Evolutionary conservation across 2,888 invertebrate species (phyloP).

Genomic region (Asteroscopus sphinx): DNA sequence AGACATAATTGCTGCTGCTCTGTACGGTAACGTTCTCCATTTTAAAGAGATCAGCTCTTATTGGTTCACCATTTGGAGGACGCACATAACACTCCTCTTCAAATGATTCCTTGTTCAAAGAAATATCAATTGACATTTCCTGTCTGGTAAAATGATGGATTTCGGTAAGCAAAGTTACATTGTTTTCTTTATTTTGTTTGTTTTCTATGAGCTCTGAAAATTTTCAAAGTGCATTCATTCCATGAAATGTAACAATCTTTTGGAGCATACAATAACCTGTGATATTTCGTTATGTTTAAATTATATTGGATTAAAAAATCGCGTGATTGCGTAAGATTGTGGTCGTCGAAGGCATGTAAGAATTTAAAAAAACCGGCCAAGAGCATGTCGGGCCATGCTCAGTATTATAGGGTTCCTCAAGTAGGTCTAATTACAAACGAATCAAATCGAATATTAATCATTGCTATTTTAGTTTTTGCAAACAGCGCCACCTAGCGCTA

Average conservation of each 20-base stretch:
- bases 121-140: conserved; percentile 35
- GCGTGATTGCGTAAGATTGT: too few species aligned
- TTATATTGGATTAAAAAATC: too few species aligned
- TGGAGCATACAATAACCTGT: too few species aligned
- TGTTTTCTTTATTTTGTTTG: conserved; percentile 5
- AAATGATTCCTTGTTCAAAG: conserved; percentile 43
- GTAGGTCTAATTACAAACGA: too few species aligned
- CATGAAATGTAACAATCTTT: not conserved
- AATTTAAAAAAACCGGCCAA: too few species aligned
- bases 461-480: too few species aligned
- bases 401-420: too few species aligned
- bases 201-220: conserved; percentile 4
- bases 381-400: too few species aligned
- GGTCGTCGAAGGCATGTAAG: too few species aligned
- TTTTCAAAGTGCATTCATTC: not conserved
- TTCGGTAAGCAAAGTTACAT: conserved; percentile 3
- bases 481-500: too few species aligned
- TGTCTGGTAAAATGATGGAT: conserved; percentile 32
- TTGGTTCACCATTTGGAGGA: conserved; percentile 31
- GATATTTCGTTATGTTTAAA: too few species aligned
- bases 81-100: conserved; percentile 46
- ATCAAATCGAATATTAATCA: too few species aligned
- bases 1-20: conserved; percentile 47
- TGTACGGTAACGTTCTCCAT: conserved; percentile 30
- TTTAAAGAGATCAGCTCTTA: not conserved